Conservation (phyloP, 2,888 invertebrate genomes). For the Acheta domesticus region DNA sequence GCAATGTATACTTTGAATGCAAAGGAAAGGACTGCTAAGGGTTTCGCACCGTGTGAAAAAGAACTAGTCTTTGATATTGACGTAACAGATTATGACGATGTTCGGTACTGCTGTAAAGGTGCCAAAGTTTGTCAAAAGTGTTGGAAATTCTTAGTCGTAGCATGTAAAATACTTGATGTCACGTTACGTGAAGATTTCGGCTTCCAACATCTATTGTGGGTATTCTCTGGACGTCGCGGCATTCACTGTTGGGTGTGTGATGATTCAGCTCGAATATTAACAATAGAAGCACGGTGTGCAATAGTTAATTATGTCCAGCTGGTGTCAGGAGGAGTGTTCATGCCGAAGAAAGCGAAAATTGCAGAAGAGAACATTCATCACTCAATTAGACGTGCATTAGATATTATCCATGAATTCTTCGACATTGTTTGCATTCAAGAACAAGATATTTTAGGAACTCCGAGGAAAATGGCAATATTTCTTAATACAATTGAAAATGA, state of each 20-base stretch:
- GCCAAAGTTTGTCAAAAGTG: background rate
- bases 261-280: background rate
- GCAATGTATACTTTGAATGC: background rate
- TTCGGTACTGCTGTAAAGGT: background rate
- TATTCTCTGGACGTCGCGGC: background rate
- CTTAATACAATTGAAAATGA: conserved; percentile 72
- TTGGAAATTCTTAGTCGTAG: background rate
- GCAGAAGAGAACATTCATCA: too few species aligned
- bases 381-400: conserved; percentile 56
- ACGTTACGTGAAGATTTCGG: background rate
- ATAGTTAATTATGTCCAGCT: background rate
- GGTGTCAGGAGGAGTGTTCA: background rate
- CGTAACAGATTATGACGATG: background rate
- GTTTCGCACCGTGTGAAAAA: background rate
- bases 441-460: conserved; percentile 77
- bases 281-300: background rate
- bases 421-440: conserved; percentile 70
- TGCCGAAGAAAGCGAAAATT: background rate
- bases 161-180: background rate
- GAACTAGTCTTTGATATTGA: background rate
- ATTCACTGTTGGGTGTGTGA: conserved; percentile 11
- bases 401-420: conserved; percentile 73
- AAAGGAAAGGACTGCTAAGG: background rate
- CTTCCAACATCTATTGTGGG: background rate
- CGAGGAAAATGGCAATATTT: conserved; percentile 66